phyloP scores from a whole-genome alignment of 2,888 invertebrate species.

The Apodemia duryi region DNA sequence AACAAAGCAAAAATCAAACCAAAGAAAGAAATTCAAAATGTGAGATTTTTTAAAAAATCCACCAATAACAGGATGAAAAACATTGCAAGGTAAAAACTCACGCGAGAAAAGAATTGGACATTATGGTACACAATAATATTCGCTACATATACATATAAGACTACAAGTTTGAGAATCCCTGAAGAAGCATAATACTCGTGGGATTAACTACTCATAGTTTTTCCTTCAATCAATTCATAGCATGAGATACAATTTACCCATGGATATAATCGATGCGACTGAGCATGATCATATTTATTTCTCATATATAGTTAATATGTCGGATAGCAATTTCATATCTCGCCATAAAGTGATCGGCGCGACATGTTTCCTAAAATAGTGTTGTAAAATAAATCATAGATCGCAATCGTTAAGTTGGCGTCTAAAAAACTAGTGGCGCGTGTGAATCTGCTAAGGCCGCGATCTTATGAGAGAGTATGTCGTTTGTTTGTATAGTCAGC shows the following conservation, averaged over 20 bases:
- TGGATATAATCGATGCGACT: slow-evolving; percentile 36
- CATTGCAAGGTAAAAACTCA: too few relatives aligned
- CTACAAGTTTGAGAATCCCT: background rate
- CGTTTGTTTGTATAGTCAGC: slow-evolving; percentile 48
- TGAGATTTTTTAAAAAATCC: too few relatives aligned
- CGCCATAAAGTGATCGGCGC: slow-evolving; percentile 60
- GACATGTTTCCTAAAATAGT: slow-evolving; percentile 75
- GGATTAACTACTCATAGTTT: slow-evolving; percentile 27
- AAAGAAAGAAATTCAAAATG: too few relatives aligned
- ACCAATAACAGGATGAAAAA: too few relatives aligned
- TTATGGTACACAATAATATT: too few relatives aligned
- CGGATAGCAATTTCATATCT: slow-evolving; percentile 68
- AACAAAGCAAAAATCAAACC: too few relatives aligned
- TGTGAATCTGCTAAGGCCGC: slow-evolving; percentile 68
- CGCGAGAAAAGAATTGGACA: too few relatives aligned
- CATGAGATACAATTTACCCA: slow-evolving; percentile 1
- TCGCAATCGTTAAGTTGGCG: slow-evolving; percentile 55
- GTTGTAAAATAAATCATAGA: slow-evolving; percentile 75
- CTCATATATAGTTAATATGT: slow-evolving; percentile 52
- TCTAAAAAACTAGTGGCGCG: slow-evolving; percentile 60
- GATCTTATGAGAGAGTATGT: slow-evolving; percentile 65
- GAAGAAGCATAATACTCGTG: slow-evolving; percentile 31
- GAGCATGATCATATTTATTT: slow-evolving; percentile 43
- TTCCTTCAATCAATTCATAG: slow-evolving; percentile 18
- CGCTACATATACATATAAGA: background rate